Conservation (phyloP, 2,888 invertebrate species). For the Aporophyla nigra region DNA sequence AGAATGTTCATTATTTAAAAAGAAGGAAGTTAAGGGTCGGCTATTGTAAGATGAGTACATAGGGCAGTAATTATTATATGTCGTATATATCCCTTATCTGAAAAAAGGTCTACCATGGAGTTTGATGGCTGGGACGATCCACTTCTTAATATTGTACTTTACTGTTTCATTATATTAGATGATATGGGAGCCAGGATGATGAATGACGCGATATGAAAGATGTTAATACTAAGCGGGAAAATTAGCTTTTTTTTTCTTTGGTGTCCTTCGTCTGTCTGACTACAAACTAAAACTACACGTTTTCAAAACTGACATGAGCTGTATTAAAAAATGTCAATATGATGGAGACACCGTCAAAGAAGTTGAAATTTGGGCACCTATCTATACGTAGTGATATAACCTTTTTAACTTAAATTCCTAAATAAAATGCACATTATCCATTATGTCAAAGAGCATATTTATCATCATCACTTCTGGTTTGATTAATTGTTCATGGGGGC, state of each 20-base stretch:
- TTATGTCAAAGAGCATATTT: not conserved
- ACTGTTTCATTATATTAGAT: not conserved
- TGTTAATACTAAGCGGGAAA: not conserved
- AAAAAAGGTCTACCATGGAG: slow-evolving; percentile 16
- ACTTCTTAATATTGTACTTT: slow-evolving; percentile 23
- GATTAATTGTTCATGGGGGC: not conserved
- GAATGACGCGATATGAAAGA: not conserved
- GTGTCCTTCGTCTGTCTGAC: not conserved
- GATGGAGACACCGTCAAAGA: not conserved
- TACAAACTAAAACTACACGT: not conserved
- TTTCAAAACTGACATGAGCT: not conserved
- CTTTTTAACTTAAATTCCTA: not conserved
- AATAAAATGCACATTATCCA: not conserved
- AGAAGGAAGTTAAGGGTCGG: slow-evolving; percentile 6
- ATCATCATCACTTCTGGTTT: not conserved
- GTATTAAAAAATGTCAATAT: not conserved
- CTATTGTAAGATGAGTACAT: slow-evolving; percentile 11
- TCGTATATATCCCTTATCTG: slow-evolving; percentile 9
- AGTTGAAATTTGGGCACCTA: not conserved
- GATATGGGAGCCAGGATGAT: not conserved
- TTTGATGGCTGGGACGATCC: slow-evolving; percentile 2
- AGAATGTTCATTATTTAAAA: slow-evolving; percentile 32
- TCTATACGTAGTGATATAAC: not conserved
- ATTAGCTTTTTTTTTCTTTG: not conserved
- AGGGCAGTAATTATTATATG: slow-evolving; percentile 36